A percentile compares a stretch with the other conserved stretches of the same genome.
Evolutionary conservation across 2,797 vertebrate genomes (phyloP).

Genomic region (Hyperoplus immaculatus): DNA sequence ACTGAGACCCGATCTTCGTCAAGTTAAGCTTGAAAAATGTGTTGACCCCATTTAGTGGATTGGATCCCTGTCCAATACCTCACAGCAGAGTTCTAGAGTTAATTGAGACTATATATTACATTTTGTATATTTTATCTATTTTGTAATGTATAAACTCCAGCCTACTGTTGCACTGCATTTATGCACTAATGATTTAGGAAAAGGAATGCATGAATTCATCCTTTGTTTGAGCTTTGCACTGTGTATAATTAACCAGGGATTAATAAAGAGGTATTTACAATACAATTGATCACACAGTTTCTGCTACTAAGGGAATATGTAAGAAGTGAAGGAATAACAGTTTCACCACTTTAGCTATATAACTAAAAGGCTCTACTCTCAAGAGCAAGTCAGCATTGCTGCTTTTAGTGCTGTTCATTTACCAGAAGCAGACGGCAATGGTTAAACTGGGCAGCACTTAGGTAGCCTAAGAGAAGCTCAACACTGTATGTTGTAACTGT

Average conservation of each 20-base stretch:
- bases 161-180: no score
- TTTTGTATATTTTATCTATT: no score
- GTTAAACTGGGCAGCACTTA: slow-evolving; percentile 16
- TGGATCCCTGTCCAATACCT: background rate
- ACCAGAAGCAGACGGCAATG: slow-evolving; percentile 4
- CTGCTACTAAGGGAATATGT: background rate
- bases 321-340: slow-evolving; percentile 4
- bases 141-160: no score
- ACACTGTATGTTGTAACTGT: background rate
- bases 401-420: slow-evolving; percentile 6
- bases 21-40: background rate
- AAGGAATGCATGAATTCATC: no score
- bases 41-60: background rate
- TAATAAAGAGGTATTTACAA: background rate
- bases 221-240: no score
- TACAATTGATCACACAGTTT: background rate
- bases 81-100: background rate
- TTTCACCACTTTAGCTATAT: background rate
- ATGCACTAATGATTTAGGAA: no score
- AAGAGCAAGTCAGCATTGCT: slow-evolving; percentile 7
- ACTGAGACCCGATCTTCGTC: background rate
- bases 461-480: background rate
- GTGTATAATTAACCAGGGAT: no score
- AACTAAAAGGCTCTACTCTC: background rate
- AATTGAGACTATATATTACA: no score